Evolutionary conservation across 2,888 invertebrate species (phyloP), one percentile per base, ranked within the genome.

Genomic region (Anoplius nigerrimus): DNA sequence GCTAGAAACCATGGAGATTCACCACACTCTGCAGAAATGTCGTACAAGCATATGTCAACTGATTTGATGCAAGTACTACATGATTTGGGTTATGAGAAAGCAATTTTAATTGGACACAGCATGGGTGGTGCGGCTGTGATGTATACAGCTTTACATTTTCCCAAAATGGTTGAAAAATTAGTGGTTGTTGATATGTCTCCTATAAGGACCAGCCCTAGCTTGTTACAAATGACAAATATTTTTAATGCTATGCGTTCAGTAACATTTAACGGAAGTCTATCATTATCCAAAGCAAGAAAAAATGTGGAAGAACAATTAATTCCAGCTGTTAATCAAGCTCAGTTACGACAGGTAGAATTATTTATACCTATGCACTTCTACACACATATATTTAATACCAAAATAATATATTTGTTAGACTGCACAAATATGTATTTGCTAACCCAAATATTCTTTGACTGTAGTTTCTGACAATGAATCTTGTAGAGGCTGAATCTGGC

Each of bases 1-100:
- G 94, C 95, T 5, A 91, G 98, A 85, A 98, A 99, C 89, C 99
- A 99, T 89, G 99, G 98, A 0, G 96, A 97, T 73, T 98, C 98
- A 84, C 94, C 95, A 0, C 97, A 98, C 86, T 90, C 93, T 0
- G 78, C 90, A 0, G 91, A 93, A 0, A 95, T 97, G 89, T 92
- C 91, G 22, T 98, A 97, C 84, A 88, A 90, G 11, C 91, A 92
- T 48, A 92, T 98, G 91, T 93, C 94, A 0, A 90, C 90, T 62
- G 98, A 98, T 89, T 84, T 98, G 3, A 86, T 91, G 11, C 89
- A 91, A 51, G 90, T 96, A 48, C 89, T 95, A 69, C 90, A 92
- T 76, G 92, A 93, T 74, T 87, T 93, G 53, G 90, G 91, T 18
- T 90, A 96, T 53, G 86, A 91, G 0, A 93, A 93, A 86, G 92